Evolutionary conservation across 1,140 invertebrate genomes (phyloP).

Genomic region (Camponotus vicinus): DNA sequence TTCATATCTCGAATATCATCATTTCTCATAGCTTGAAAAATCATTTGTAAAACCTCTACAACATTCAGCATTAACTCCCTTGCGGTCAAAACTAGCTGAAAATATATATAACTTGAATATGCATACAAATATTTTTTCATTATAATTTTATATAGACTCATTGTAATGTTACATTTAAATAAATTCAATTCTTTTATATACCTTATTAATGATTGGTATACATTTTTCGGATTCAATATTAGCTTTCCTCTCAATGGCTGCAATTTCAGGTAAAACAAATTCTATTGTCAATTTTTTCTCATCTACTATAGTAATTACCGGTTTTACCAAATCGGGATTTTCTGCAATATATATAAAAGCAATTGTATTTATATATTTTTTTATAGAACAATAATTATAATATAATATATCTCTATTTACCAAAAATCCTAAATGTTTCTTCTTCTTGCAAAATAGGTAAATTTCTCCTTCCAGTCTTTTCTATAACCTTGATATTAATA

Average conservation of each 20-base stretch:
- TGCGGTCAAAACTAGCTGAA: constrained; percentile 79
- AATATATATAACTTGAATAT: constrained; percentile 75
- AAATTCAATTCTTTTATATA: constrained; percentile 57
- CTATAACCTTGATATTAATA: constrained; percentile 79
- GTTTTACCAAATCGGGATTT: constrained; percentile 84
- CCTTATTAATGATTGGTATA: constrained; percentile 82
- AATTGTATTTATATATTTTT: constrained; percentile 9
- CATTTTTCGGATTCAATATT: constrained; percentile 74
- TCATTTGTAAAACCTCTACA: constrained; percentile 78
- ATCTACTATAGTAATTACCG: constrained; percentile 79
- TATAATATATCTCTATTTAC: constrained; percentile 67
- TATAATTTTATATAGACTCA: constrained; percentile 55
- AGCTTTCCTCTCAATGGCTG: constrained; percentile 77
- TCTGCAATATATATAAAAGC: constrained; percentile 73
- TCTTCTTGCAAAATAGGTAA: constrained; percentile 83
- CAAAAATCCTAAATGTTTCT: constrained; percentile 82
- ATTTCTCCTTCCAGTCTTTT: constrained; percentile 82
- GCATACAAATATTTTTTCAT: constrained; percentile 73
- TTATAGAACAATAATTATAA: neutral
- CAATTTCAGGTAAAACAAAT: constrained; percentile 80
- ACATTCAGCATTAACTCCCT: constrained; percentile 82
- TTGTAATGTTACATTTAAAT: constrained; percentile 23
- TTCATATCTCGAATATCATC: constrained; percentile 85
- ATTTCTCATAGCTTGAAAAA: constrained; percentile 81
- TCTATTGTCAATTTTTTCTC: constrained; percentile 78